phyloP scores from a whole-genome alignment of 2,797 vertebrate species.

The Mus caroli region DNA sequence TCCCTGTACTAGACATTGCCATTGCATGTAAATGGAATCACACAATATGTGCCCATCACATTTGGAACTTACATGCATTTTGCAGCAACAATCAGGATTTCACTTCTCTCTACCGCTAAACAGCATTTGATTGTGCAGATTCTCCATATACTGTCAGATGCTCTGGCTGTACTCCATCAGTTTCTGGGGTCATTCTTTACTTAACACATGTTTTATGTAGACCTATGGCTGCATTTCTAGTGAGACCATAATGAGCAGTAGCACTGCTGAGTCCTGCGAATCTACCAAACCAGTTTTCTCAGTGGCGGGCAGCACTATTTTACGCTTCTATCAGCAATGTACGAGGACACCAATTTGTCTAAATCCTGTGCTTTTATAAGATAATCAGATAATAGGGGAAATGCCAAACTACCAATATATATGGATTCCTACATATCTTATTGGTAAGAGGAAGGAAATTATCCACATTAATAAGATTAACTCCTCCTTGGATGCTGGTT shows the following conservation, averaged over 20 bases:
- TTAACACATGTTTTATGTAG: background rate
- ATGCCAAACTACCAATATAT: background rate
- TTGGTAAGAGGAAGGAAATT: background rate
- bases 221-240: background rate
- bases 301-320: background rate
- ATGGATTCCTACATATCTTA: background rate
- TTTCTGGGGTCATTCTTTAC: background rate
- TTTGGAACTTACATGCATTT: no score
- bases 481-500: background rate
- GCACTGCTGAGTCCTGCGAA: background rate
- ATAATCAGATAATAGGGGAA: background rate
- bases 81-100: background rate
- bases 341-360: background rate
- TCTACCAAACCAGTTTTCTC: background rate
- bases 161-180: background rate
- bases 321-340: background rate
- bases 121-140: background rate
- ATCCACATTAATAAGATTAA: background rate
- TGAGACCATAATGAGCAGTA: background rate
- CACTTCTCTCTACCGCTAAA: background rate
- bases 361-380: background rate
- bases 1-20: no score
- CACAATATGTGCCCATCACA: no score
- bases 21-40: no score
- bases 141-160: background rate